Evolutionary conservation across 2,797 vertebrate species (phyloP), one percentile per base, ranked within the genome.

Genomic region (Chaunax sp.): DNA sequence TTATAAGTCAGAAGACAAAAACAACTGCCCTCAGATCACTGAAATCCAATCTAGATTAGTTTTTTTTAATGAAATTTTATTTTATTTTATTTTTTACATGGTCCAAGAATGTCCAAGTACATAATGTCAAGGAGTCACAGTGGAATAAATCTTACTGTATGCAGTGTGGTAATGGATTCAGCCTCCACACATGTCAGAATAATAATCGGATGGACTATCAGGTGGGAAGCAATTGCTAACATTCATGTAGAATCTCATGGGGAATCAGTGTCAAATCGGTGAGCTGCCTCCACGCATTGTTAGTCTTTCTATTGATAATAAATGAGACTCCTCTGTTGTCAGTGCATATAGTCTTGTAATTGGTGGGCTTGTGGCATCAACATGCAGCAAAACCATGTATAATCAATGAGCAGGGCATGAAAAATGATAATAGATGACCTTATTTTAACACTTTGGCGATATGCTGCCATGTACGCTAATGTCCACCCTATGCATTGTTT

Each of bases 221-320:
- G 2, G 35, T 37, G 1, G 35, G 41, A 49, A 53, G 30, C 57
- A 13, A 19, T 56, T 41, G 14, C 44, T 52, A 8, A 18, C 43
- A 23, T 46, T 54, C 46, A 26, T 64, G 30, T 51, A 20, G 33
- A 52, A 14, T 67, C 61, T 65, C 69, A 18, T 38, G 49, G 63
- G 74, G 44, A 58, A 43, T 3, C 1, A 6, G 25, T 61, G 44
- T 65, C 15, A 40, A 55, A 30, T 53, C 18, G 26, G 18, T 18
- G 37, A 65, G 59, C 50, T 38, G 47, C 56, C 58, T 75, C 50
- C 66, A 33, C 49, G 20, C 44, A 63, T 62, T 79, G 66, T 78
- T 65, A 19, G 20, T 57, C 44, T 64, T 52, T 75, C 49, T 49
- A 45, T 46, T 37, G 69, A 75, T 74, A 80, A 79, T 78, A 76